These are phyloP conservation scores for Chaetoderma sp. DNA, from an alignment of 2,888 invertebrate genomes.

Conservation along the genomic window DNA sequence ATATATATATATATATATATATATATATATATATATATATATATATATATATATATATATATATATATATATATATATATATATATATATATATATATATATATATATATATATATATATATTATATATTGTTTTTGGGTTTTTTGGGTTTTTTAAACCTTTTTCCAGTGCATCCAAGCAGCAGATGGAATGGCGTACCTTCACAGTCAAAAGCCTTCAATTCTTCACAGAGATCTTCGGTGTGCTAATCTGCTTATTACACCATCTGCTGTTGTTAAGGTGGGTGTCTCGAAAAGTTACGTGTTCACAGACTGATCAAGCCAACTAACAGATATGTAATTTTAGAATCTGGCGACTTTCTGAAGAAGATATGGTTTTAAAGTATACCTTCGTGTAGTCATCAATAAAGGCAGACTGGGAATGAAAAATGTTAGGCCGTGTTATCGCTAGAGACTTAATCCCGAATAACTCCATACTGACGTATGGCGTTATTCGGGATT, in stretches of 20 bases:
- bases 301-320: too few species aligned
- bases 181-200: constrained; percentile 66
- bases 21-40: too few species aligned
- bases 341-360: too few species aligned
- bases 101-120: constrained; percentile 1
- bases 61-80: not conserved
- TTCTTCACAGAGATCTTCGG: constrained; percentile 64
- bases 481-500: too few species aligned
- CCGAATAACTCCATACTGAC: too few species aligned
- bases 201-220: constrained; percentile 61
- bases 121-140: constrained; percentile 1
- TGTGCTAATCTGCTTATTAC: constrained; percentile 64
- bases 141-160: not conserved
- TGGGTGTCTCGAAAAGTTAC: constrained; percentile 35
- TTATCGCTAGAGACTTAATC: too few species aligned
- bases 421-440: too few species aligned
- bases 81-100: constrained; percentile 5
- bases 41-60: not conserved
- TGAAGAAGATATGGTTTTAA: too few species aligned
- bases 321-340: too few species aligned
- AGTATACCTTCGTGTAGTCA: too few species aligned
- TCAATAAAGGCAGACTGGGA: too few species aligned
- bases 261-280: constrained; percentile 58
- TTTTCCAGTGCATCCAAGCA: constrained; percentile 57
- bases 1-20: too few species aligned